Conservation (phyloP, 1,140 invertebrate genomes). For the Drosophila sp. region DNA sequence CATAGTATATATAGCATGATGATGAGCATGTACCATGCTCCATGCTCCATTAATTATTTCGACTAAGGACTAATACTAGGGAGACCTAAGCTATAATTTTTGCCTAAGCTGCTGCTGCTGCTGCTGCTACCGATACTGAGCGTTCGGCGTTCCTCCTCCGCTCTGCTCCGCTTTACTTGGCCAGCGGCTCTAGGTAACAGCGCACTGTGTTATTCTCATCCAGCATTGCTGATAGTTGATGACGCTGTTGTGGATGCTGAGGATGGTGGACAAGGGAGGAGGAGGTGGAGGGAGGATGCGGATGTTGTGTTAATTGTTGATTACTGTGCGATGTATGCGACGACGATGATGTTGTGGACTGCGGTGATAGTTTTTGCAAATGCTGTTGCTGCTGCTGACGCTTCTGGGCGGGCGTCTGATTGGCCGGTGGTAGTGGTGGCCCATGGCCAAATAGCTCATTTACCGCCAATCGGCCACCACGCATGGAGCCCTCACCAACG, state of each 20-base stretch:
- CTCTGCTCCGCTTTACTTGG: conserved; percentile 54
- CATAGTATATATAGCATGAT: conserved; percentile 35
- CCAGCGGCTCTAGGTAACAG: conserved; percentile 88
- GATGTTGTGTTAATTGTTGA: conserved; percentile 35
- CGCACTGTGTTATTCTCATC: conserved; percentile 90
- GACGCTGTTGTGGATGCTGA: conserved; percentile 79
- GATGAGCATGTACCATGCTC: conserved; percentile 61
- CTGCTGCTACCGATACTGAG: conserved; percentile 2
- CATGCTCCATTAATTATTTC: conserved; percentile 75
- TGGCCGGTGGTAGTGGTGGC: conserved; percentile 77
- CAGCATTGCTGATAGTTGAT: conserved; percentile 88
- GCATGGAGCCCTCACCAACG: conserved; percentile 80
- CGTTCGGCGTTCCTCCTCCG: not conserved
- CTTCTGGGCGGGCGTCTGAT: conserved; percentile 77
- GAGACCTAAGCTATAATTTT: conserved; percentile 76
- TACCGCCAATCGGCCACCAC: conserved; percentile 75
- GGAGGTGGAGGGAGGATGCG: conserved; percentile 34
- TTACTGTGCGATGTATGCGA: conserved; percentile 77
- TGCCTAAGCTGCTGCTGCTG: conserved; percentile 64
- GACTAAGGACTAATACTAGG: conserved; percentile 77
- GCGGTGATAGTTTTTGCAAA: conserved; percentile 69
- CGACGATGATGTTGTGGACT: conserved; percentile 80
- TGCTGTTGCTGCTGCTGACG: conserved; percentile 74
- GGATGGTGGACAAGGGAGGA: conserved; percentile 19
- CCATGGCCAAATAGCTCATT: conserved; percentile 76